phyloP scores from a whole-genome alignment of 37 sponge, comb jelly and placozoan species.

The Chondrosia reniformis region DNA sequence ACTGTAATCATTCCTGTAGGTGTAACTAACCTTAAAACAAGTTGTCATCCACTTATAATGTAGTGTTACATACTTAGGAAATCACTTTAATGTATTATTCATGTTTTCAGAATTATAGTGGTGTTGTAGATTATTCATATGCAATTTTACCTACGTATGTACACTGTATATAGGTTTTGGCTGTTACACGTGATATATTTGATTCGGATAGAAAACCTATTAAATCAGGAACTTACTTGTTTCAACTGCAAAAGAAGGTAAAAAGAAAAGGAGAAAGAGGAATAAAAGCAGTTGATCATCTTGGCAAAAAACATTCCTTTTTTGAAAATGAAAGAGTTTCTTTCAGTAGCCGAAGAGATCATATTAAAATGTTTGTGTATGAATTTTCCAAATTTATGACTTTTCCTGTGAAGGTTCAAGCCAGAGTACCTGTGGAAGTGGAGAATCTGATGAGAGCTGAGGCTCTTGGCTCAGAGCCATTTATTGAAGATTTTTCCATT shows the following conservation, averaged over 20 bases:
- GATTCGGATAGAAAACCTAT: not conserved
- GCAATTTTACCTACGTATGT: too few relatives aligned
- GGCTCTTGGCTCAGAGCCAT: not conserved
- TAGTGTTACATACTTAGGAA: too few relatives aligned
- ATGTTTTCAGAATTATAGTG: too few relatives aligned
- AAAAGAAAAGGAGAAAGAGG: not conserved
- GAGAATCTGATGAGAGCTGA: not conserved
- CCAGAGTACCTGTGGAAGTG: not conserved
- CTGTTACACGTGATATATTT: not conserved
- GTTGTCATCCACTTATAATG: too few relatives aligned
- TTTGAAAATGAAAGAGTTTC: conserved; percentile 10
- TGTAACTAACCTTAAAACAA: too few relatives aligned
- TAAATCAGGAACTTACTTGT: not conserved
- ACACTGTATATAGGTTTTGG: not conserved
- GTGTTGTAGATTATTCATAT: too few relatives aligned
- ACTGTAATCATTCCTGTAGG: too few relatives aligned
- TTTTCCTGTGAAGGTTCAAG: conserved; percentile 10
- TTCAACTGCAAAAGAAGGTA: not conserved
- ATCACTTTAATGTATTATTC: too few relatives aligned
- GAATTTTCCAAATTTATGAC: not conserved
- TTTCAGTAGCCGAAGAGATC: conserved; percentile 1
- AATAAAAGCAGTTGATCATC: not conserved
- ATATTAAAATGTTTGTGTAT: conserved; percentile 19
- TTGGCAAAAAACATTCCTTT: not conserved
- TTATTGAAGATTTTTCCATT: not conserved